Evolutionary conservation across 2,113 vertebrate genomes (phyloP), one percentile per base, ranked within the genome.

Genomic region (Ranitomeya variabilis): DNA sequence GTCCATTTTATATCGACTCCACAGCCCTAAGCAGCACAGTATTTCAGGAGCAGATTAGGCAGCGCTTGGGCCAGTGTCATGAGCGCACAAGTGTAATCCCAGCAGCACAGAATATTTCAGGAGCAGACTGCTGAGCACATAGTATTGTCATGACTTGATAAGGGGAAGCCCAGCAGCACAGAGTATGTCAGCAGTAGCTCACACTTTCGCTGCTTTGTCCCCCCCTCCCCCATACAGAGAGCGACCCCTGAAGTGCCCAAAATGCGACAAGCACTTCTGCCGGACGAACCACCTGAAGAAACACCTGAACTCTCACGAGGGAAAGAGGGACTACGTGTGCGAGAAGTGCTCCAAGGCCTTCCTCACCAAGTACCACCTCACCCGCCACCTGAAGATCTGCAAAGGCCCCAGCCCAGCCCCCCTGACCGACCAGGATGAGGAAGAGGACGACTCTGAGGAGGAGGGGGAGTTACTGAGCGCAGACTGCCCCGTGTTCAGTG

Each of bases 311-410:
- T 99, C 98, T 79, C 98, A 99, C 3, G 97, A 99, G 91, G 98
- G 98, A 83, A 97, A 96, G 54, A 93, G 98, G 83, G 98, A 99
- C 94, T 99, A 98, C 91, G 96, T 99, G 89, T 99, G 98, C 90
- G 97, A 99, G 91, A 99, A 99, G 90, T 99, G 98, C 90, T 96
- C 97, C 87, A 99, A 99, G 92, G 98, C 96, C 89, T 99, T 99
- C 86, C 96, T 99, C 90, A 99, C 98, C 89, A 99, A 99, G 90
- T 99, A 99, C 73, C 98, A 99, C 93, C 97, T 99, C 90, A 99
- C 98, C 3, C 95, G 98, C 13, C 98, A 99, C 93, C 95, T 99
- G 87, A 99, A 99, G 93, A 99, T 98, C 91, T 99, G 98, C 94
- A 99, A 98, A 93, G 97, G 97, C 9, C 97, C 97, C 31, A 96